These are phyloP conservation scores for Pelagia noctiluca DNA, from an alignment of 30 jellyfish, hydroid and myxozoan genomes.

Conservation along the genomic window DNA sequence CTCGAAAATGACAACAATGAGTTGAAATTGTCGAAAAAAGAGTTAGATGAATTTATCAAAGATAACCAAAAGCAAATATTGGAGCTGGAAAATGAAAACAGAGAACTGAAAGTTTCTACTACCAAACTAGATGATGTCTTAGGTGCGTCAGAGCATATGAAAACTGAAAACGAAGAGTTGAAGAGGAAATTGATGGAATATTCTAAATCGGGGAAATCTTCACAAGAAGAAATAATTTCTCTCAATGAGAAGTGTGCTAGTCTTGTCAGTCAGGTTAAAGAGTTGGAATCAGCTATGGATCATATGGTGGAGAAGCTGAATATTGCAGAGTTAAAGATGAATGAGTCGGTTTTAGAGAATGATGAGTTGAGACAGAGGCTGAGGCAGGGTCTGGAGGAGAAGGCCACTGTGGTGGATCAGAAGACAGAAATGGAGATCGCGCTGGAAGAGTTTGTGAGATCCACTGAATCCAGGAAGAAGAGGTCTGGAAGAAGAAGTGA, in stretches of 20 bases:
- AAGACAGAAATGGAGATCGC: constrained; percentile 82
- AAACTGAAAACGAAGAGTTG: constrained; percentile 2
- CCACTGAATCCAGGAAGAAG: constrained; percentile 80
- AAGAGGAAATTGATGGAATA: constrained; percentile 7
- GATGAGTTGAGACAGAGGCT: constrained; percentile 35
- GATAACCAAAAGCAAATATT: not conserved
- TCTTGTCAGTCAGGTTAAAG: constrained; percentile 19
- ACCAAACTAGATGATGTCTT: not conserved
- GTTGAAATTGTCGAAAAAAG: not conserved
- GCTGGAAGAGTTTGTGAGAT: constrained; percentile 80
- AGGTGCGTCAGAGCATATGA: not conserved
- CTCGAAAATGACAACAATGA: not conserved
- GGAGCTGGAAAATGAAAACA: not conserved
- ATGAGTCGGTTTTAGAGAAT: constrained; percentile 43
- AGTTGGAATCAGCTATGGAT: constrained; percentile 52
- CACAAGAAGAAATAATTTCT: not conserved
- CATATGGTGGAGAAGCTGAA: constrained; percentile 59
- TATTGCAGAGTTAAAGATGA: constrained; percentile 49
- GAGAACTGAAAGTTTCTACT: not conserved
- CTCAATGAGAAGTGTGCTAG: constrained; percentile 7
- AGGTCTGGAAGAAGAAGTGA: constrained; percentile 64
- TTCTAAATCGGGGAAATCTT: not conserved
- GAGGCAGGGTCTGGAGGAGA: constrained; percentile 38
- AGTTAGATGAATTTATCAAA: not conserved
- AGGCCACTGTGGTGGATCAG: constrained; percentile 41